These are phyloP conservation scores for Bothrops jararaca DNA, from an alignment of 2,113 vertebrate genomes.

Conservation along the genomic window DNA sequence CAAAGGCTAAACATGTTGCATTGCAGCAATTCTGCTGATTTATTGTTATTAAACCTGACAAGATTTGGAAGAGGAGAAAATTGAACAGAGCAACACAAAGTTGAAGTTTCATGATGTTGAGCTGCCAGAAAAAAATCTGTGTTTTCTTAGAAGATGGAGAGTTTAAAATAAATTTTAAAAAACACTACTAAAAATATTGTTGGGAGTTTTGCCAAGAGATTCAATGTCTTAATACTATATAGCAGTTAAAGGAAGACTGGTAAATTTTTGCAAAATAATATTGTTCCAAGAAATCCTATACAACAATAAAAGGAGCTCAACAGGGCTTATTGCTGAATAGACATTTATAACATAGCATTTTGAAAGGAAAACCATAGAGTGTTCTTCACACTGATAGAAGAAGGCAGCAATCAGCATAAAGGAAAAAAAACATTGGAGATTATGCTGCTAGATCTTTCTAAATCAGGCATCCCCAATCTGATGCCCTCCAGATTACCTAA, in stretches of 20 bases:
- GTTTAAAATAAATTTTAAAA: constrained; percentile 10
- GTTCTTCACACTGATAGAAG: not conserved
- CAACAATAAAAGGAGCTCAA: not conserved
- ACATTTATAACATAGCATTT: not conserved
- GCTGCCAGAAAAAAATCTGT: constrained; percentile 54
- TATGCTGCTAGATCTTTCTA: not conserved
- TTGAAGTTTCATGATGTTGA: constrained; percentile 50
- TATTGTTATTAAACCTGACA: constrained; percentile 71
- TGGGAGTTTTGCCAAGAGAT: constrained; percentile 31
- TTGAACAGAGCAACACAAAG: constrained; percentile 62
- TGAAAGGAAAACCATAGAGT: not conserved
- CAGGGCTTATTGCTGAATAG: not conserved
- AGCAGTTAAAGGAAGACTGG: not conserved
- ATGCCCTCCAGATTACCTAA: not conserved
- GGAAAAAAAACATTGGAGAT: not conserved
- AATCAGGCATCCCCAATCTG: not conserved
- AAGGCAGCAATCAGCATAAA: not conserved
- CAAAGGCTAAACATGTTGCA: constrained; percentile 47
- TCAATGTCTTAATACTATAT: not conserved
- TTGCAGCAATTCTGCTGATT: constrained; percentile 59
- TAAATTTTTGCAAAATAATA: not conserved
- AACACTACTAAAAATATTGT: constrained; percentile 27
- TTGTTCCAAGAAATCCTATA: not conserved
- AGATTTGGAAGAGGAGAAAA: constrained; percentile 70
- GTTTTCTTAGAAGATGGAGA: constrained; percentile 51